Evolutionary conservation across 1,140 invertebrate species (phyloP).

Genomic region (Camponotus vicinus): DNA sequence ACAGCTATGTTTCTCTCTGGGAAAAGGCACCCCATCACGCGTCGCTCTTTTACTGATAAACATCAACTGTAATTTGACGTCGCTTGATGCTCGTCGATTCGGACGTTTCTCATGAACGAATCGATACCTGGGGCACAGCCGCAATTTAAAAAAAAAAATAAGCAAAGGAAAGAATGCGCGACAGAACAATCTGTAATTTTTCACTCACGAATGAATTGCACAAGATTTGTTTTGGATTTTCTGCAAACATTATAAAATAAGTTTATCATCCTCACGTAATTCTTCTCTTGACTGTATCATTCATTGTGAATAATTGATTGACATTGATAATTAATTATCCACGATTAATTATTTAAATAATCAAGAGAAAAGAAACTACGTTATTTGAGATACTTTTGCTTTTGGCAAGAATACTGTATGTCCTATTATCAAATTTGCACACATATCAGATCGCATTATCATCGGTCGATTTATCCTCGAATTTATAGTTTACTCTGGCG

Average conservation of each 20-base stretch:
- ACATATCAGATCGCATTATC: slow-evolving; percentile 1
- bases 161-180: background rate
- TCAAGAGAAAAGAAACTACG: background rate
- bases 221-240: background rate
- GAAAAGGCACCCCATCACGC: background rate
- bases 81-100: background rate
- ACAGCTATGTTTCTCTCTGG: slow-evolving; percentile 15
- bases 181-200: background rate
- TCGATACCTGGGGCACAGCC: background rate
- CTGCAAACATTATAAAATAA: background rate
- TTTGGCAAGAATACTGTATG: background rate
- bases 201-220: background rate
- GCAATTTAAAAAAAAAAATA: background rate
- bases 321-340: background rate
- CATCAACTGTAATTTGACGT: slow-evolving; percentile 50
- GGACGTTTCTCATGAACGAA: background rate
- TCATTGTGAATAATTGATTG: background rate
- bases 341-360: slow-evolving; percentile 35
- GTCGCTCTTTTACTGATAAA: slow-evolving; percentile 16
- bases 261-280: slow-evolving; percentile 5
- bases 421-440: slow-evolving; percentile 7
- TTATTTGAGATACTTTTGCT: background rate
- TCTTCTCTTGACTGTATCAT: background rate
- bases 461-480: slow-evolving; percentile 49
- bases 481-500: slow-evolving; percentile 50